Percentiles rank a stretch among this genome's conserved stretches.
Evolutionary conservation across 2,113 vertebrate genomes (phyloP).

Genomic region (Tretioscincus oriximinensis): DNA sequence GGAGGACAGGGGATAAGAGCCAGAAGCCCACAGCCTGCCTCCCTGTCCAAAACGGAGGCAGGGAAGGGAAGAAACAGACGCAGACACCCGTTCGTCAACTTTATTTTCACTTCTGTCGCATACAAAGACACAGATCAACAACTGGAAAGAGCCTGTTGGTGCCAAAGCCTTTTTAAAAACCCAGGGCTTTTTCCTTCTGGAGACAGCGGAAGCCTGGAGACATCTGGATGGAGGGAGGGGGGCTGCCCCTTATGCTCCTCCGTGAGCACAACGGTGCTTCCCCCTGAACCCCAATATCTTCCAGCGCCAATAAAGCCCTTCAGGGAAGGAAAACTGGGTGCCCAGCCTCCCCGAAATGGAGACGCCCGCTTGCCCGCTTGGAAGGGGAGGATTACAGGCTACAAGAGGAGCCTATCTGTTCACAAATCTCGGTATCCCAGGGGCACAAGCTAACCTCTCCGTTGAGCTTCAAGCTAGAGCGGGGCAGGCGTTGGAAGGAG

Average conservation of each 20-base stretch:
- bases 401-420: no score
- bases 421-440: no score
- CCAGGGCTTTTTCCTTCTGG: slow-evolving; percentile 19
- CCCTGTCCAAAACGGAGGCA: neutral
- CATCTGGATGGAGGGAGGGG: neutral
- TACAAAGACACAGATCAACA: slow-evolving; percentile 9
- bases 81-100: neutral
- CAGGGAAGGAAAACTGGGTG: neutral
- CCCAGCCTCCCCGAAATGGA: neutral
- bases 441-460: no score
- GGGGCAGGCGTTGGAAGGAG: no score
- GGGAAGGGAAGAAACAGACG: neutral
- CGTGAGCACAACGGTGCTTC: neutral
- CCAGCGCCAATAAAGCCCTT: no score
- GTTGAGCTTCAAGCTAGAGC: no score
- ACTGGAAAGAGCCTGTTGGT: neutral
- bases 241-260: fast-evolving
- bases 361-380: no score
- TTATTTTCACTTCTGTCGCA: slow-evolving; percentile 25
- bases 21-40: no score
- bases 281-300: neutral
- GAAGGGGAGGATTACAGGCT: neutral
- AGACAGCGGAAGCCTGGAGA: neutral
- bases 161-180: neutral
- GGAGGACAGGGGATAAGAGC: no score